Evolutionary conservation across 2,888 invertebrate species (phyloP).

Genomic region (Dynastes grantii): DNA sequence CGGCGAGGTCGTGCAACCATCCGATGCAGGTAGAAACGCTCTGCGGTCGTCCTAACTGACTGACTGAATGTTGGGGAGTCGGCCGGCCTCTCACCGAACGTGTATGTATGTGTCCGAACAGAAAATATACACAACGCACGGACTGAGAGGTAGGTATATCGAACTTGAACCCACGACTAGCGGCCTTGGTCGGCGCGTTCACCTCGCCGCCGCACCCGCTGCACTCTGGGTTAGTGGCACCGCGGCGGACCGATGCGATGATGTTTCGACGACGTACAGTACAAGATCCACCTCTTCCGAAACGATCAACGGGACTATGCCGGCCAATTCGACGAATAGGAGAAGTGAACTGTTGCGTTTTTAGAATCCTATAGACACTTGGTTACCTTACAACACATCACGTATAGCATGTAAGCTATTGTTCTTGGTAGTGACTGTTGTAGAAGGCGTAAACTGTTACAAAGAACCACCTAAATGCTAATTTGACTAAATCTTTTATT

Average conservation of each 20-base stretch:
- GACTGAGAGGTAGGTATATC: conserved; percentile 49
- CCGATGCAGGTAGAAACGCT: conserved; percentile 40
- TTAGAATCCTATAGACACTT: background rate
- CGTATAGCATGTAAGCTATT: background rate
- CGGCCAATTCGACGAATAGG: conserved; percentile 15
- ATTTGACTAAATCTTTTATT: no score
- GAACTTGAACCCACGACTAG: conserved; percentile 68
- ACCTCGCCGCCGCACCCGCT: conserved; percentile 73
- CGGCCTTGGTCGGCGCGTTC: conserved; percentile 73
- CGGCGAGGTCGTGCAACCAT: conserved; percentile 33
- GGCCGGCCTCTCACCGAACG: conserved; percentile 13
- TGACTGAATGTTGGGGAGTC: conserved; percentile 22
- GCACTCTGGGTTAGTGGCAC: conserved; percentile 63
- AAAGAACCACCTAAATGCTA: no score
- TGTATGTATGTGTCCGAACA: conserved; percentile 27
- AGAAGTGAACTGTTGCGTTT: conserved; percentile 7
- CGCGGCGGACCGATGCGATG: conserved; percentile 50
- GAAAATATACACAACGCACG: conserved; percentile 50
- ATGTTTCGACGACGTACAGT: conserved; percentile 27
- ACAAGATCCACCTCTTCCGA: conserved; percentile 28
- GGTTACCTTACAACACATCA: background rate
- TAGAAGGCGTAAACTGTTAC: background rate
- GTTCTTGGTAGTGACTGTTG: background rate
- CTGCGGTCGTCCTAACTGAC: conserved; percentile 9
- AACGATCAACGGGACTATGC: conserved; percentile 36